Percentiles rank a stretch among this genome's conserved stretches.
Evolutionary conservation across 2,113 vertebrate species (phyloP).

Genomic region (Nanorana parkeri): DNA sequence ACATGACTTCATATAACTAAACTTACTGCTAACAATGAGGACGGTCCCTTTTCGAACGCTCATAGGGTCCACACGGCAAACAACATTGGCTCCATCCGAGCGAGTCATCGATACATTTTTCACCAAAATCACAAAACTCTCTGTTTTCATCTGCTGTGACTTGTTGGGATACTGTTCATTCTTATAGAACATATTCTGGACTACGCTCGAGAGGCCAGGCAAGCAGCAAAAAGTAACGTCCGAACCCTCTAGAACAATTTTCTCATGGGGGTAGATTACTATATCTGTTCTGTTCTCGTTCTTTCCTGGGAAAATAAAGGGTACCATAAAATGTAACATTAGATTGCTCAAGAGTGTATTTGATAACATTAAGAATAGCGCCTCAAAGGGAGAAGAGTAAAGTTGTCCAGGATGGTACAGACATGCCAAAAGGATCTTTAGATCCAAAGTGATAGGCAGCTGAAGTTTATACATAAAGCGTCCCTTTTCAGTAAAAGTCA

Average conservation of each 20-base stretch:
- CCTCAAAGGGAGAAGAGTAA: too few relatives aligned
- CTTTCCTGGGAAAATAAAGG: slow-evolving; percentile 61
- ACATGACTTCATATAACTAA: not conserved
- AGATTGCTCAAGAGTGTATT: not conserved
- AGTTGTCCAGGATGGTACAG: too few relatives aligned
- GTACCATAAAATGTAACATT: not conserved
- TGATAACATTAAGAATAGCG: too few relatives aligned
- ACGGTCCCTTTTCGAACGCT: not conserved
- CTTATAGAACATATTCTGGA: not conserved
- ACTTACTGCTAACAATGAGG: slow-evolving; percentile 73
- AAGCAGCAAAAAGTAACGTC: slow-evolving; percentile 69
- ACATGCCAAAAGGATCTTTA: too few relatives aligned
- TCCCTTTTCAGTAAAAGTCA: too few relatives aligned
- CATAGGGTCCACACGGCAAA: slow-evolving; percentile 33
- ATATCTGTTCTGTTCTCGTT: not conserved
- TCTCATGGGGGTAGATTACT: slow-evolving; percentile 66
- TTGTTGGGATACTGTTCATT: not conserved
- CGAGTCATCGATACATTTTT: slow-evolving; percentile 40
- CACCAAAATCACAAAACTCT: slow-evolving; percentile 52
- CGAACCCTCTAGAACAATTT: slow-evolving; percentile 67
- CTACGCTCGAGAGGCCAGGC: slow-evolving; percentile 38
- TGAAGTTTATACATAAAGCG: too few relatives aligned
- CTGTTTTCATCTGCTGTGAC: not conserved
- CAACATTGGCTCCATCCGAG: not conserved
- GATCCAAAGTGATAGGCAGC: too few relatives aligned